These are phyloP conservation scores for Malurus cyaneus DNA, from an alignment of 2,113 vertebrate genomes.

Conservation along the genomic window DNA sequence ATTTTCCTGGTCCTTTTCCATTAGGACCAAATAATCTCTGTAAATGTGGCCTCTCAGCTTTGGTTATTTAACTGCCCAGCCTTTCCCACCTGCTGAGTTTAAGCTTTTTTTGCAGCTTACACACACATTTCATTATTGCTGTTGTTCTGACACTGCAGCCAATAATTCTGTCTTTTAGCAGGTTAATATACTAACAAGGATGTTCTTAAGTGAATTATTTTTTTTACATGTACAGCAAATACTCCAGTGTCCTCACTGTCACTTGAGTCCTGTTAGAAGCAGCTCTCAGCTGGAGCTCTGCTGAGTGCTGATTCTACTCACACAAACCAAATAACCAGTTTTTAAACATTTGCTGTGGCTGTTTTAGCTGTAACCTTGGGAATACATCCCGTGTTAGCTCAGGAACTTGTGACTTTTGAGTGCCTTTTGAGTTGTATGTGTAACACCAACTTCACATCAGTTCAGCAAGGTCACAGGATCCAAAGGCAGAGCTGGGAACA, in stretches of 20 bases:
- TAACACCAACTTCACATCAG: constrained; percentile 27
- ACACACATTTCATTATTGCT: neutral
- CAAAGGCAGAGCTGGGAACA: constrained; percentile 40
- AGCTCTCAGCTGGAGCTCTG: neutral
- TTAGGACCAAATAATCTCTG: neutral
- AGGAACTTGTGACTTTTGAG: constrained; percentile 73
- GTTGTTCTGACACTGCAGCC: constrained; percentile 7
- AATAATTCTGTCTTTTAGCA: neutral
- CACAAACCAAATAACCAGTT: constrained; percentile 31
- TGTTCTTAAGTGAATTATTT: neutral
- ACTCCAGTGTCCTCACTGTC: neutral
- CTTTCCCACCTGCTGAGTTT: neutral
- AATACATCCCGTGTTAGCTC: constrained; percentile 64
- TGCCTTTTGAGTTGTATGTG: constrained; percentile 69
- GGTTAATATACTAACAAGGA: neutral
- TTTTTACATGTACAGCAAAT: neutral
- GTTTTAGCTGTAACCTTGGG: constrained; percentile 31
- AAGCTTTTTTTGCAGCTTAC: neutral
- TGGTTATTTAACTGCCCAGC: neutral
- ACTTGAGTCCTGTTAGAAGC: neutral
- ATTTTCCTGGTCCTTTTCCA: neutral
- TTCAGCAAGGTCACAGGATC: constrained; percentile 47
- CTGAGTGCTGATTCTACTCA: neutral
- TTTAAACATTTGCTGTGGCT: neutral
- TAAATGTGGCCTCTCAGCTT: neutral